Evolutionary conservation across 2,797 vertebrate species (phyloP), one percentile per base, ranked within the genome.

Genomic region (Eupleurogrammus muticus): DNA sequence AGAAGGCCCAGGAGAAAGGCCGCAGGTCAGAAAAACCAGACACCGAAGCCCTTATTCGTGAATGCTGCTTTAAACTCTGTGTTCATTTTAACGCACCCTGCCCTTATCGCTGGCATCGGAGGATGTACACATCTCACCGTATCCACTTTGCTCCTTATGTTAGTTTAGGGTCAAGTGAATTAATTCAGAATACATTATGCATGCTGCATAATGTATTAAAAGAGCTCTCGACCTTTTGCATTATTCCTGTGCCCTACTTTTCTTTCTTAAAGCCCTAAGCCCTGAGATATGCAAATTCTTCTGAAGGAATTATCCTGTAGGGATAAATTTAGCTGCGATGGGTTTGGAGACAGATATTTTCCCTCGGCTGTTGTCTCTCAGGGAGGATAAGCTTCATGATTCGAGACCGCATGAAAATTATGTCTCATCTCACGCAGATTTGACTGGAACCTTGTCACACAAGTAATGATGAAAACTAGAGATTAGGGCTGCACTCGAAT

Each of bases 1-100:
- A 94, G 89, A 97, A 96, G 86, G 82, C 95, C 2, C 96, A 96
- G 89, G 98, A 99, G 91, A 98, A 97, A 87, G 97, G 97, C 65
- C 94, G 97, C 87, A 95, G 98, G 98, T 99, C 84, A 92, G 89
- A 57, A 34, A 47, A 21, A 5, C 44, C 57, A 60, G 19, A 42
- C 14, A 21, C 38, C 66, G 11, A 46, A 17, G 10, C 50, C 9
- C 14, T 5, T 5, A 36, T 53, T 46, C 47, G 3, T 20, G 51
- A 14, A 54, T 38, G 10, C 19, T 32, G 70, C 16, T 57, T 56
- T 14, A 61, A n/a, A 1, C 16, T 51, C 8, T 23, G n/a, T 11
- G 23, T 59, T 11, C 5, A 55, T 35, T 16, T 70, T 20, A 4
- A 2, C 34, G 4, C 35, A 12, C 16, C 14, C 34, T 47, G 57